Percentiles rank a stretch among this genome's conserved stretches.
phyloP scores from a whole-genome alignment of 2,113 vertebrate species.

The Coracopsis vasa region DNA sequence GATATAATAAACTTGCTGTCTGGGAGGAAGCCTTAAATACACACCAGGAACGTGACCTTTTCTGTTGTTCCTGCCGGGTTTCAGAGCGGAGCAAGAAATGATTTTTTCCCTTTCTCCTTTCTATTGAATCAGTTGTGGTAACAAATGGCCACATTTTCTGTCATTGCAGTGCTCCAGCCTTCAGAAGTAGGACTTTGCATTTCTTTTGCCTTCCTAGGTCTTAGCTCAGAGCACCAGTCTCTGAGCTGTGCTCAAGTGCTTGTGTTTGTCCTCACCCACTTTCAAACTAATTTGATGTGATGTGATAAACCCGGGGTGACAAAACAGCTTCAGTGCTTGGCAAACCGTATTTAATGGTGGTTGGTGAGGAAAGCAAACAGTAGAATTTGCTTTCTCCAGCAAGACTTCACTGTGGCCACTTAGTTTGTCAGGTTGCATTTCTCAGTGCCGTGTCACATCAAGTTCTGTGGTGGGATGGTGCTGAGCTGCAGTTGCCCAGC shows the following conservation, averaged over 20 bases:
- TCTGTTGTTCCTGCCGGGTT: not conserved
- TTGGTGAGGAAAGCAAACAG: not conserved
- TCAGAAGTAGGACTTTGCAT: not conserved
- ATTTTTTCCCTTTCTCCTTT: fast-evolving
- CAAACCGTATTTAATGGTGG: not conserved
- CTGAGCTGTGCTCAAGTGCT: not conserved
- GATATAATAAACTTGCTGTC: not conserved
- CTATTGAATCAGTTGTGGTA: not conserved
- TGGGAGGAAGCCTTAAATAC: not conserved
- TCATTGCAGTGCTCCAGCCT: not conserved
- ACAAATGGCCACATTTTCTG: not conserved
- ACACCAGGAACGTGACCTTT: fast-evolving
- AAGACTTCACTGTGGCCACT: not conserved
- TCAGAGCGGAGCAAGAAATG: not conserved
- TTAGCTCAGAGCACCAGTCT: not conserved
- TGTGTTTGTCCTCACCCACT: fast-evolving
- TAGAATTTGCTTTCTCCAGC: not conserved
- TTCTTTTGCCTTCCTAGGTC: not conserved
- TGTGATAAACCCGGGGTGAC: not conserved
- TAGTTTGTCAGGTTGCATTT: not conserved
- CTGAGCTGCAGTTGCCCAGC: not conserved
- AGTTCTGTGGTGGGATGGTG: not conserved
- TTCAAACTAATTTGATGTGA: not conserved
- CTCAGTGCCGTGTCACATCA: not conserved
- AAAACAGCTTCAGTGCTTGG: not conserved